Evolutionary conservation across 1,140 invertebrate species (phyloP), one percentile per base, ranked within the genome.

Genomic region (Drosophila nasuta): DNA sequence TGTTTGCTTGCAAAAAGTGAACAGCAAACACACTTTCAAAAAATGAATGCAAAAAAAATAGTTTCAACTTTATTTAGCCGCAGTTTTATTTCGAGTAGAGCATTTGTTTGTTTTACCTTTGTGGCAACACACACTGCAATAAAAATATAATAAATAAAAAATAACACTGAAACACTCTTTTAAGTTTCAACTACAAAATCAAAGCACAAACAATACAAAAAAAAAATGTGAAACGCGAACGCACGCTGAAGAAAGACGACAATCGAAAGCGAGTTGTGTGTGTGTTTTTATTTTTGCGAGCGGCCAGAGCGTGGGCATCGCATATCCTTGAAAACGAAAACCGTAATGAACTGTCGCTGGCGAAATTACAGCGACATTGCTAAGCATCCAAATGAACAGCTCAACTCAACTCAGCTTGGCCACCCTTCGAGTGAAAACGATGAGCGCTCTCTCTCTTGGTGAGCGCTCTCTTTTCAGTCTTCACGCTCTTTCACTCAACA

Each of bases 321-420:
- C 72, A 59, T 82, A 87, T 86, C 76, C 79, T 79, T 87, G 82
- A 79, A 73, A 87, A 86, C 82, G 76, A 76, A 74, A 86, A 86
- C 76, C 70, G 82, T 79, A 87, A 86, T 85, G 82, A 85, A 85
- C 82, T 87, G 83, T 54, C 68, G 76, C 69, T 67, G 35, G 64
- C 67, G 73, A 56, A 67, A 66, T 58, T 69, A 51, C 74, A 48
- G 59, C 66, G 60, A 69, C 77, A 64, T 69, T 52, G 57, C 51
- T 64, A 75, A 81, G 70, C 82, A 81, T 86, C 75, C 77, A 71
- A 72, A 71, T 72, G 64, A 77, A 78, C 66, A 78, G 46, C 73
- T 75, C 54, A 43, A 59, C 30, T 25, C 20, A 25, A 25, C 20
- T 20, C 17, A 38, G 35, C 48, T 10, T 33, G 49, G 20, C 28